phyloP scores from a whole-genome alignment of 2,797 vertebrate genomes.

The Glyptemys insculpta region DNA sequence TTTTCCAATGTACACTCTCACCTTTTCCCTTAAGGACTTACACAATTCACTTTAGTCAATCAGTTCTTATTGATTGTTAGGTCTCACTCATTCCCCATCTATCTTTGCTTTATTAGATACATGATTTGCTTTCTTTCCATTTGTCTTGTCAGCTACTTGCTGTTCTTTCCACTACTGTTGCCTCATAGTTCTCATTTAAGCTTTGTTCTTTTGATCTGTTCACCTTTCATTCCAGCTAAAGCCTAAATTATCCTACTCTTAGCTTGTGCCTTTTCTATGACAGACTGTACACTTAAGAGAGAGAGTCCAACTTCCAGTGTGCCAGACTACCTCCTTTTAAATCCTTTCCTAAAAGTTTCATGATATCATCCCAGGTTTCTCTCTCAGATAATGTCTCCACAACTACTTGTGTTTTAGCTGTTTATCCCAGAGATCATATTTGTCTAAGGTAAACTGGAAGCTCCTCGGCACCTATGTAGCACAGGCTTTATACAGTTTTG shows the following conservation, averaged over 20 bases:
- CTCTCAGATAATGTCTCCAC: background rate
- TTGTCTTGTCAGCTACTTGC: background rate
- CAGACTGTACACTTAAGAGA: background rate
- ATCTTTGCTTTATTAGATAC: constrained; percentile 32
- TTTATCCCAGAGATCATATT: background rate
- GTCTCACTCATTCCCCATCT: background rate
- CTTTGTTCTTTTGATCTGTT: background rate
- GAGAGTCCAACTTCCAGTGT: background rate
- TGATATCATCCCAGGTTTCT: background rate
- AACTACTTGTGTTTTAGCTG: background rate
- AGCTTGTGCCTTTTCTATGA: background rate
- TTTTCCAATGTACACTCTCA: constrained; percentile 44
- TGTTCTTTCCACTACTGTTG: background rate
- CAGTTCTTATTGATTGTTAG: constrained; percentile 57
- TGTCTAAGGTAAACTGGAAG: background rate
- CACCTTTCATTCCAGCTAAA: background rate
- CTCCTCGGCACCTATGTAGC: background rate
- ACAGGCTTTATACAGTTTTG: background rate
- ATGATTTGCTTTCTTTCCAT: constrained; percentile 1
- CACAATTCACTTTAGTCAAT: constrained; percentile 60
- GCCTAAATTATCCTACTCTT: background rate
- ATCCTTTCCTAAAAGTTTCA: background rate
- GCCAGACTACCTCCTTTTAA: background rate
- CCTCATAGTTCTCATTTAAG: constrained; percentile 30
- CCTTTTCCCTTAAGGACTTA: constrained; percentile 30